Conservation (phyloP, 2,888 invertebrate species). For the Troides helena region DNA sequence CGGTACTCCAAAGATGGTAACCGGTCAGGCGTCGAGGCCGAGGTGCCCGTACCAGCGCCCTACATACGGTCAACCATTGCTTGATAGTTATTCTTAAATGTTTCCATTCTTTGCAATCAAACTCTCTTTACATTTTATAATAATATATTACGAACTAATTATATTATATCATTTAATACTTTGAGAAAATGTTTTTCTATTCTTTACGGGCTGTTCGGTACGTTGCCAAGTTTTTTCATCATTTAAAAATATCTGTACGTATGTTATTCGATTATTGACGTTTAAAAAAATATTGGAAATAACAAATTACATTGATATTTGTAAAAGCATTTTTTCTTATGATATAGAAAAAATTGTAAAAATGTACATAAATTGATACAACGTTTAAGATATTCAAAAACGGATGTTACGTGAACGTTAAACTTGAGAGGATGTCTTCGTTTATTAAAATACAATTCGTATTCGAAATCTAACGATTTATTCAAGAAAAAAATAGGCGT, state of each 20-base stretch:
- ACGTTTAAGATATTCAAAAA: not conserved
- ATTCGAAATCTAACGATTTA: too few species aligned
- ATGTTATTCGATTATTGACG: not conserved
- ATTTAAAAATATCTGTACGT: conserved; percentile 16
- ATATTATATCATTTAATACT: conserved; percentile 10
- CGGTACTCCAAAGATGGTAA: conserved; percentile 71
- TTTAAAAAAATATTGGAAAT: too few species aligned
- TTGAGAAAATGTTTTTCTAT: conserved; percentile 29
- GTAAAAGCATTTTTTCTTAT: too few species aligned
- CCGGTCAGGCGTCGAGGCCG: conserved; percentile 72
- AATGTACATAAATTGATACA: not conserved
- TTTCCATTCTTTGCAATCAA: conserved; percentile 10
- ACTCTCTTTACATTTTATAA: not conserved
- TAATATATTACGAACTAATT: not conserved
- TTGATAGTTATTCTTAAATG: conserved; percentile 20
- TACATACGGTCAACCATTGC: conserved; percentile 55
- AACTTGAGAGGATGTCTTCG: too few species aligned
- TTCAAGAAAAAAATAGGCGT: too few species aligned
- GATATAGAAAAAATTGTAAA: not conserved
- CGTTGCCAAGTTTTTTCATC: conserved; percentile 26
- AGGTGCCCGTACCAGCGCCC: conserved; percentile 54
- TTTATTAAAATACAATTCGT: too few species aligned
- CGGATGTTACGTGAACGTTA: too few species aligned
- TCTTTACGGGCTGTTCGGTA: conserved; percentile 30
- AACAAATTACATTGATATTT: too few species aligned